phyloP scores from a whole-genome alignment of 2,113 vertebrate genomes.

The Nothobranchius kuhntae region DNA sequence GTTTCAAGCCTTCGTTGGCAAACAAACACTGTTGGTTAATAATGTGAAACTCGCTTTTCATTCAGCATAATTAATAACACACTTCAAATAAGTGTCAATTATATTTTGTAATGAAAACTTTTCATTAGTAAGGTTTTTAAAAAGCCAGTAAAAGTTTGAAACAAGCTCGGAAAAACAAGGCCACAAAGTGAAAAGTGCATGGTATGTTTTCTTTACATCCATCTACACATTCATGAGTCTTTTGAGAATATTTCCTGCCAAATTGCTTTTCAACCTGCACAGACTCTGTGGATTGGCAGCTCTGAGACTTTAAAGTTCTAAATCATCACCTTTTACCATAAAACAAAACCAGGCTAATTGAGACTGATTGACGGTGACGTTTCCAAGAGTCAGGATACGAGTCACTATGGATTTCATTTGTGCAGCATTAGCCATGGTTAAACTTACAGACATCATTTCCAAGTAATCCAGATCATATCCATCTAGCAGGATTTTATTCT shows the following conservation, averaged over 20 bases:
- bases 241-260: slow-evolving; percentile 53
- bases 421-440: slow-evolving; percentile 6
- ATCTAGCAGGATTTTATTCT: slow-evolving; percentile 10
- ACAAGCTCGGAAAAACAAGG: slow-evolving; percentile 38
- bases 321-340: slow-evolving; percentile 43
- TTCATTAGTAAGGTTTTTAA: slow-evolving; percentile 39
- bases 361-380: slow-evolving; percentile 44
- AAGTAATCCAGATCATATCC: slow-evolving; percentile 30
- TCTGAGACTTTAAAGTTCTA: slow-evolving; percentile 2
- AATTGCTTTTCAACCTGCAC: slow-evolving; percentile 40
- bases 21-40: slow-evolving; percentile 32
- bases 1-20: slow-evolving; percentile 27
- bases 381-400: slow-evolving; percentile 33
- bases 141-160: slow-evolving; percentile 51
- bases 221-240: slow-evolving; percentile 40
- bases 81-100: slow-evolving; percentile 21
- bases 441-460: background rate
- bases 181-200: slow-evolving; percentile 26
- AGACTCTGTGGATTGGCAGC: slow-evolving; percentile 33
- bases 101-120: slow-evolving; percentile 35
- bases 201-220: slow-evolving; percentile 43
- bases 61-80: slow-evolving; percentile 39
- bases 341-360: slow-evolving; percentile 37
- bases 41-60: slow-evolving; percentile 22
- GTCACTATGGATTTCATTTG: slow-evolving; percentile 18